Base-by-base conservation (phyloP, 2,888 invertebrate species). In the Apoderus coryli region DNA sequence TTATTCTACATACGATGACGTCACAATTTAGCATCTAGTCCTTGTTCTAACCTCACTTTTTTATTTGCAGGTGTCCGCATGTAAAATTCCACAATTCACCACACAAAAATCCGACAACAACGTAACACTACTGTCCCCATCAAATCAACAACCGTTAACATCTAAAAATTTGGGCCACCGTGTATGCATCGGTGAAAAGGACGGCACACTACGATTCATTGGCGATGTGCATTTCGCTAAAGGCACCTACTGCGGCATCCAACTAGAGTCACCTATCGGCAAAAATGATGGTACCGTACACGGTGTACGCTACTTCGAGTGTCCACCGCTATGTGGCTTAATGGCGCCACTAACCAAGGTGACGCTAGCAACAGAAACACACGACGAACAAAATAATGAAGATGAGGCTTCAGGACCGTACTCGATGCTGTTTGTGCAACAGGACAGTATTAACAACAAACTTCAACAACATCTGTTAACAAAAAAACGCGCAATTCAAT, bases 241-340 rank as follows among this genome's bases (percentile, higher is more conserved):
- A 25, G 69, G 67, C 19, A 55, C 62, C 11, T 76, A 72, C 69
- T 74, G 74, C 52, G 76, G 76, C 5, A 59, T 76, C 25, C 72
- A 74, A 51, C 53, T 75, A 31, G 57, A 61, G 32, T 36, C 31
- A 12, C 59, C 60, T 25, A 60, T 61, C 35, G 74, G 74, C 11
- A 68, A 67, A 44, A 67, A 75, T 54, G 69, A 76, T 56, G 76
- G 76, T 24, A 53, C 59, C 23, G 65, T 73, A 7, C 58, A 64
- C 35, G 73, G 72, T 7, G 59, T 67, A 24, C 60, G 66, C 10
- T 76, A 76, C 51, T 76, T 76, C 52, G 54, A 54, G 7, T 76
- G 75, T 50, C 52, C 59, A 12, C 60, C 62, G 4, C 57, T 59
- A 25, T 63, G 67, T 47, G 76, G 76, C 9, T 61, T 76, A 42